A percentile compares a stretch with the other conserved stretches of the same genome.
phyloP scores from a whole-genome alignment of 1,140 invertebrate genomes.

The Brachionus rotundiformis region DNA sequence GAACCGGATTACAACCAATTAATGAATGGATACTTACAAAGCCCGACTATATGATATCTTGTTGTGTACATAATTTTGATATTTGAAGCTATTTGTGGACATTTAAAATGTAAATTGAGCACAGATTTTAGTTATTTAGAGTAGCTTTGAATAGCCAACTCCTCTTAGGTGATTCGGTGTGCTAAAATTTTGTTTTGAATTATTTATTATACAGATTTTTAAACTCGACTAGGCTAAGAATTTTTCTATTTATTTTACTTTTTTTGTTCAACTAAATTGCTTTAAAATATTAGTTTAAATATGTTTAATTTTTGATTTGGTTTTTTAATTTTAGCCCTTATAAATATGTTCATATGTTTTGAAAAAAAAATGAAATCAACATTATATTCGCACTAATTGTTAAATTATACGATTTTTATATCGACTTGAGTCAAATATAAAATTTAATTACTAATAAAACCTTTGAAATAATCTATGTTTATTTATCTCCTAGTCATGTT shows the following conservation, averaged over 20 bases:
- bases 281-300: constrained; percentile 8
- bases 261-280: neutral
- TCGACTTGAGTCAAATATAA: neutral
- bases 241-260: neutral
- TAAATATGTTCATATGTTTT: neutral
- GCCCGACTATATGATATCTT: neutral
- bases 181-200: neutral
- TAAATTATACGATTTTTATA: neutral
- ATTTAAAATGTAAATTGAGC: neutral
- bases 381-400: neutral
- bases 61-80: neutral
- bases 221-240: neutral
- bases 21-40: constrained; percentile 6
- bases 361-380: neutral
- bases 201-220: neutral
- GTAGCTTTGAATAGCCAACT: neutral
- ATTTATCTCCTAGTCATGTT: too few species aligned
- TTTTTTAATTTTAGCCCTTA: neutral
- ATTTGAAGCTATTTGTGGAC: neutral
- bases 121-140: neutral
- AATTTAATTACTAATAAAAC: neutral
- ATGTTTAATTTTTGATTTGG: neutral
- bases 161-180: neutral
- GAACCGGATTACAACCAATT: constrained; percentile 34
- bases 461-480: too few species aligned